phyloP scores from a whole-genome alignment of 1,140 invertebrate species.

The Teleogryllus occipitalis region DNA sequence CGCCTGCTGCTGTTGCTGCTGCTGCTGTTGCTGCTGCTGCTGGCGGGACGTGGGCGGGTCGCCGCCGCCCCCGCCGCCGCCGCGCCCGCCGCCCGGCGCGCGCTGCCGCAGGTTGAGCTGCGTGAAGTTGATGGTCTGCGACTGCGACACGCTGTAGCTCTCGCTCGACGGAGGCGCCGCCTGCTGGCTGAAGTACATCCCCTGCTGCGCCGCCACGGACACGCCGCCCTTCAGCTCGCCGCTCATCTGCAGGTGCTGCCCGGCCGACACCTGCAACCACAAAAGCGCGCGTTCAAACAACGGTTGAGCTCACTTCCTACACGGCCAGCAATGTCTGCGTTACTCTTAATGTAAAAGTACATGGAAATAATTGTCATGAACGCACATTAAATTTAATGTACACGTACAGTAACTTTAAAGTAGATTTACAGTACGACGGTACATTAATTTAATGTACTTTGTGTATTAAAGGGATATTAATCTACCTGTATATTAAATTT shows the following conservation, averaged over 20 bases:
- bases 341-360: too few species aligned
- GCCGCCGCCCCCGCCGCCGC: conserved; percentile 5
- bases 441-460: too few species aligned
- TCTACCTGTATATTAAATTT: too few species aligned
- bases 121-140: conserved; percentile 74
- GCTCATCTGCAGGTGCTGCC: conserved; percentile 67
- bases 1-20: conserved; percentile 9
- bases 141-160: conserved; percentile 56
- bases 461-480: too few species aligned
- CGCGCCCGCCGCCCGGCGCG: conserved; percentile 11
- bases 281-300: not conserved
- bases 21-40: conserved; percentile 32
- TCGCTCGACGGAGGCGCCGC: conserved; percentile 31
- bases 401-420: too few species aligned
- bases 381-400: too few species aligned
- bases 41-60: conserved; percentile 47
- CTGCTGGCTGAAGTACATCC: conserved; percentile 64
- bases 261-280: conserved; percentile 58
- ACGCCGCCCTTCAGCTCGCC: conserved; percentile 54
- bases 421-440: too few species aligned
- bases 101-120: conserved; percentile 43
- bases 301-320: too few species aligned
- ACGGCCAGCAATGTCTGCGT: too few species aligned
- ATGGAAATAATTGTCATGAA: too few species aligned
- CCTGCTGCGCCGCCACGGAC: conserved; percentile 66